Evolutionary conservation across 1,140 invertebrate species (phyloP).

Genomic region (Zaprionus ghesquierei): DNA sequence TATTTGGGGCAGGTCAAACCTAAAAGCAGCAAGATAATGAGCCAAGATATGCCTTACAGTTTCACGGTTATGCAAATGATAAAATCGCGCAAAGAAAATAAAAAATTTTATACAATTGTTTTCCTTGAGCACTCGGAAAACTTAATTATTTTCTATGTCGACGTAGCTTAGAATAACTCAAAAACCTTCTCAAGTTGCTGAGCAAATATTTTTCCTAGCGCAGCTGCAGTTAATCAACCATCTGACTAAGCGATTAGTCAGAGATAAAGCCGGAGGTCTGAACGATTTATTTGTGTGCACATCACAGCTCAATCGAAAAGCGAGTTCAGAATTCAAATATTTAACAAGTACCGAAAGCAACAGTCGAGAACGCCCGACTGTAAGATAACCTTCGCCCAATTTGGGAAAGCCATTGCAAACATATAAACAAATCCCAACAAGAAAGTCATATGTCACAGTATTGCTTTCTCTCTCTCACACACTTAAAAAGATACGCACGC

Average conservation of each 20-base stretch:
- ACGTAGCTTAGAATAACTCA: not conserved
- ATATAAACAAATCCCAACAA: too few species aligned
- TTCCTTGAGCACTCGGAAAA: slow-evolving; percentile 1
- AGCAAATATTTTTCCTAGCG: not conserved
- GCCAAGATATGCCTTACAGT: not conserved
- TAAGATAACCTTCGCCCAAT: too few species aligned
- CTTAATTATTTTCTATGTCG: not conserved
- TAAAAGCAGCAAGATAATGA: not conserved
- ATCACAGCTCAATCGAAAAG: slow-evolving; percentile 48
- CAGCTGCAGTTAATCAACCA: slow-evolving; percentile 13
- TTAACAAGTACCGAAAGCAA: too few species aligned
- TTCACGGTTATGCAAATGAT: not conserved
- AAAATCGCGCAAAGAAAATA: not conserved
- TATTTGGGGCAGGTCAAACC: not conserved
- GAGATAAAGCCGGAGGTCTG: slow-evolving; percentile 13
- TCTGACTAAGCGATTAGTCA: slow-evolving; percentile 4
- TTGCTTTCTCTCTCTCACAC: too few species aligned
- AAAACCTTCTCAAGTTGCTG: not conserved
- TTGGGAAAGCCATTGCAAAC: too few species aligned
- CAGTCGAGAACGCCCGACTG: too few species aligned
- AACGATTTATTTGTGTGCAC: slow-evolving; percentile 61
- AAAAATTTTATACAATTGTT: not conserved
- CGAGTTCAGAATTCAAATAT: not conserved
- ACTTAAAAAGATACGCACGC: too few species aligned
- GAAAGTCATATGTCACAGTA: too few species aligned